Conservation (phyloP, 2,888 invertebrate species). For the Drosophila fulvimacula region DNA sequence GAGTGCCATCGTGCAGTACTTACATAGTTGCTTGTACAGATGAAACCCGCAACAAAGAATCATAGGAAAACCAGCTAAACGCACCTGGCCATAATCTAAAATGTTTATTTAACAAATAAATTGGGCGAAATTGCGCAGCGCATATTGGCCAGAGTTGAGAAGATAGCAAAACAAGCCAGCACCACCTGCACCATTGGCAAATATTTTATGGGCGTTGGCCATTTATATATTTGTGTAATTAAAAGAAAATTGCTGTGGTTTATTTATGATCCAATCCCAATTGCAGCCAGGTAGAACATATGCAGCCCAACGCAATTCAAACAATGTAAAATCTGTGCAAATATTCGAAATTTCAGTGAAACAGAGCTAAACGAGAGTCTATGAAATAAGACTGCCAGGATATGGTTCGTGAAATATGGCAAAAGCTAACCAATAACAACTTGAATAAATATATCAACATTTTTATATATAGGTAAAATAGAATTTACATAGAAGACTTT, state of each 20-base stretch:
- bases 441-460: slow-evolving; percentile 1
- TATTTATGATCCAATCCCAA: slow-evolving; percentile 36
- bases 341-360: slow-evolving; percentile 18
- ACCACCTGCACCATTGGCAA: background rate
- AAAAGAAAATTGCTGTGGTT: slow-evolving; percentile 51
- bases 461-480: too few species aligned
- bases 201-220: slow-evolving; percentile 27
- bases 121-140: slow-evolving; percentile 54
- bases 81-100: slow-evolving; percentile 49
- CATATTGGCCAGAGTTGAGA: slow-evolving; percentile 1
- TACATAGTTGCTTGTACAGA: slow-evolving; percentile 10
- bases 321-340: slow-evolving; percentile 21
- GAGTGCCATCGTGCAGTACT: background rate
- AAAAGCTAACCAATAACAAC: background rate
- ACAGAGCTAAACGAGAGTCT: background rate
- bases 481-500: background rate
- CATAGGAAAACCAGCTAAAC: slow-evolving; percentile 21
- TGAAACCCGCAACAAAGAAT: slow-evolving; percentile 10
- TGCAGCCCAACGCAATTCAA: slow-evolving; percentile 9
- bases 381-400: background rate
- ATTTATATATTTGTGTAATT: slow-evolving; percentile 53
- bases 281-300: slow-evolving; percentile 28
- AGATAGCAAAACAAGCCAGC: background rate
- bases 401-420: slow-evolving; percentile 1
- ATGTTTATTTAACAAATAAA: slow-evolving; percentile 71